Base-by-base conservation (phyloP, 2,888 invertebrate species). In the Nasonovia ribisnigri region DNA sequence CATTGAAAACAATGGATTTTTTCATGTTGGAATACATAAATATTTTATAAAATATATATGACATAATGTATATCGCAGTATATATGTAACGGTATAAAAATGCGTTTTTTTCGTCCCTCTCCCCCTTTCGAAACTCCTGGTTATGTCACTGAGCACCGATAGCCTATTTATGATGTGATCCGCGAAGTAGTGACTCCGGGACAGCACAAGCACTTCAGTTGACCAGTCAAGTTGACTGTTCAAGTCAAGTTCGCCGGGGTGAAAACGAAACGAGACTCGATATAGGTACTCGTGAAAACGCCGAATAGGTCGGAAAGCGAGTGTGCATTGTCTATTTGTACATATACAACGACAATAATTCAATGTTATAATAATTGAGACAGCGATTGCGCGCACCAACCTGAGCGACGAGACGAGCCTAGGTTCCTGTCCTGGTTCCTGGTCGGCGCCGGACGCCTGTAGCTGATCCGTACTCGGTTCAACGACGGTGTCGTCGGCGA, bases 391-490 rank as follows among this genome's bases (percentile, higher is more conserved):
- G 42, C 26, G 6, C 10, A 87, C 87, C n/a, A 10, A 93, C 90
- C 93, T 89, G 93, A 93, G 46, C 60, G 90, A 60, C 2, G 86
- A n/a, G 48, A 90, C 84, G 84, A 93, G 84, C 26, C 67, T 84
- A 16, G 89, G 57, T n/a, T 84, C 88, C 6, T 54, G 88, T 13
- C 24, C 51, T 84, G 3, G 43, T 46, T 57, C 24, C 16, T 42
- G 57, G 16, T 48, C 90, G 54, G 3, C 51, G 51, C 29, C 84
- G 36, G 42, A 29, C 16, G 43, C 10, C 26, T 60, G 57, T 43
- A 36, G 43, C 43, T 43, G 89, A 11, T 24, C 42, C n/a, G 36
- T 20, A 36, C 20, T 36, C 77, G 77, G 3, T 77, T 48, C 88
- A 24, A n/a, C 36, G n/a, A 24, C 26, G 10, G 36, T 77, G 36